Evolutionary conservation across 2,888 invertebrate genomes (phyloP), one percentile per base, ranked within the genome.

Genomic region (Invenusta paracnida): DNA sequence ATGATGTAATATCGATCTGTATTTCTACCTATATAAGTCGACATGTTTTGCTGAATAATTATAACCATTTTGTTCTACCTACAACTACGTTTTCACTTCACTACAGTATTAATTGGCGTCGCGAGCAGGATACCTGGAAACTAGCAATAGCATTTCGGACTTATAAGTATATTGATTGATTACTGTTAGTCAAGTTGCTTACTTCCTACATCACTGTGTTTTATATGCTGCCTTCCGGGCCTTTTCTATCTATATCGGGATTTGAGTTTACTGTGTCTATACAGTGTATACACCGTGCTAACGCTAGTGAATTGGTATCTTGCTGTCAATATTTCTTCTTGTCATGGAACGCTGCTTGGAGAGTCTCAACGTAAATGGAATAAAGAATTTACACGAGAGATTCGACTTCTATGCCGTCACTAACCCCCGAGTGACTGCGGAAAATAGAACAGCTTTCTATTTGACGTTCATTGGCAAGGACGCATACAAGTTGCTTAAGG

Each of bases 121-220:
- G n/a, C 79, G 79, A 79, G n/a, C 79, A 79, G 79, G 79, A 79
- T 79, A 79, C n/a, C n/a, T n/a, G n/a, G n/a, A n/a, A n/a, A n/a
- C n/a, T n/a, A n/a, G n/a, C n/a, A n/a, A n/a, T n/a, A n/a, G n/a
- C n/a, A n/a, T n/a, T n/a, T n/a, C n/a, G n/a, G n/a, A n/a, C n/a
- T n/a, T n/a, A n/a, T n/a, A n/a, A n/a, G n/a, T n/a, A n/a, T n/a
- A n/a, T 48, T 48, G 48, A 48, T 48, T 48, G 5, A 17, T 5
- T 17, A 48, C 11, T 48, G 48, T 17, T 48, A 17, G 17, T 17
- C 17, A 17, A 48, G 5, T 48, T 5, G 48, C 17, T 48, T 48
- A 48, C 48, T 48, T 48, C 48, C n/a, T n/a, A n/a, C n/a, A n/a
- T n/a, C n/a, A n/a, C n/a, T n/a, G n/a, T n/a, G n/a, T n/a, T n/a